Evolutionary conservation across 2,113 vertebrate species (phyloP), one percentile per base, ranked within the genome.

Genomic region (Hippopotamus amphibius): DNA sequence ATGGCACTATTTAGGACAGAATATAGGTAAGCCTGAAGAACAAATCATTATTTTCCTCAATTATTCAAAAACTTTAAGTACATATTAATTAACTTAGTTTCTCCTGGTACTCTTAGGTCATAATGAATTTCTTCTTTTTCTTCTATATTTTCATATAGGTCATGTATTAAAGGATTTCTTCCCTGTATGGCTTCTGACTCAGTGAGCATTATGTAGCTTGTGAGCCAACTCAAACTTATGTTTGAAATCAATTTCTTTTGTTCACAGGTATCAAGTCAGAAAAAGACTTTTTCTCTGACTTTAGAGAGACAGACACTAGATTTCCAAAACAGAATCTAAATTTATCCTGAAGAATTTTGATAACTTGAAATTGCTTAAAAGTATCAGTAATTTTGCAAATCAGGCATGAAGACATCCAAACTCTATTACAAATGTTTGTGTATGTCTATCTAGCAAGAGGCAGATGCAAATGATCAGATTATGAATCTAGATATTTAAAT

Each of bases 311-410:
- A 80, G 26, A 81, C 28, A 63, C 16, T 48, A 88, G 19, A 85
- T 94, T 79, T 92, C 48, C 74, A 90, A 63, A 93, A 68, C 33
- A 50, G 48, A 72, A 43, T 81, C 50, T 85, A 86, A 86, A 72
- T n/a, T 43, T 53, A 68, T 37, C 46, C 24, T 33, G 41, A 72
- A 66, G 10, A 37, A 63, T 88, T 87, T 74, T 28, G 53, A 41
- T 88, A 84, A 66, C 69, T 88, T 76, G 57, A 87, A 81, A 71
- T 59, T 57, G 61, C 37, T 65, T 65, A 24, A 89, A 94, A 71
- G 4, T 41, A 15, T 24, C 63, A 76, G 21, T 37, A 48, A 87
- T 90, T 94, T 69, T 86, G 22, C 2, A 79, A 63, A 65, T 74
- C 28, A 53, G 1, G 28, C 13, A 85, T 37, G 66, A 88, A 77